Conservation (phyloP, 37 sponge, comb jelly and placozoan species). For the Tethya wilhelma region DNA sequence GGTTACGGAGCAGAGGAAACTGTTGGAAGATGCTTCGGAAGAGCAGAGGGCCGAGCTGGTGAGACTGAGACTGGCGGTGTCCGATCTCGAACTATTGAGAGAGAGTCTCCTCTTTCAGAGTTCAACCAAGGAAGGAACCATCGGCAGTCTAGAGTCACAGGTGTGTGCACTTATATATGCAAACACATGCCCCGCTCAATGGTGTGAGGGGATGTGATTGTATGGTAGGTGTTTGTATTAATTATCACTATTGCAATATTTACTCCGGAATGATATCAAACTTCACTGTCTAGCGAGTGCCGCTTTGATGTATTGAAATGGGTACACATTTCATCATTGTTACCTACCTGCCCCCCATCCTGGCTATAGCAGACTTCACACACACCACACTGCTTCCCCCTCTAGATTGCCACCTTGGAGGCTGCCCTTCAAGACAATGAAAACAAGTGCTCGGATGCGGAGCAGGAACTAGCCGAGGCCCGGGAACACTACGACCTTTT, state of each 20-base stretch:
- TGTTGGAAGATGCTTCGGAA: not conserved
- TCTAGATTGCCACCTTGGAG: constrained; percentile 17
- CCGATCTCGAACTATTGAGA: constrained; percentile 15
- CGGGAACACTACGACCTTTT: not conserved
- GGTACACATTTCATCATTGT: not conserved
- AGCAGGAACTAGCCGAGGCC: not conserved
- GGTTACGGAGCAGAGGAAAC: not conserved
- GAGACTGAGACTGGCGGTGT: constrained; percentile 13
- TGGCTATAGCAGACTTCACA: not conserved
- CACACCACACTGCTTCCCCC: not conserved
- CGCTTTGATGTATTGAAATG: too few relatives aligned
- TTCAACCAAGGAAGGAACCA: constrained; percentile 21
- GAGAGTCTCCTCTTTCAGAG: constrained; percentile 12
- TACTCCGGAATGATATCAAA: too few relatives aligned
- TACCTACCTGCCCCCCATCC: not conserved
- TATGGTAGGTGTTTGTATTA: too few relatives aligned
- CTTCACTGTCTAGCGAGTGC: too few relatives aligned
- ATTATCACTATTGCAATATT: too few relatives aligned
- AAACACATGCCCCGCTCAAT: too few relatives aligned
- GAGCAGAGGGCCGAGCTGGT: constrained; percentile 27
- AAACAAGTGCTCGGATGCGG: not conserved
- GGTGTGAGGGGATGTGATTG: not conserved
- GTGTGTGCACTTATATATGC: not conserved
- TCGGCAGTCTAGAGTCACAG: constrained; percentile 35
- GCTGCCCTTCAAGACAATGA: not conserved